Percentiles rank a stretch among this genome's conserved stretches.
phyloP scores from a whole-genome alignment of 2,797 vertebrate species.

The Coreius guichenoti region DNA sequence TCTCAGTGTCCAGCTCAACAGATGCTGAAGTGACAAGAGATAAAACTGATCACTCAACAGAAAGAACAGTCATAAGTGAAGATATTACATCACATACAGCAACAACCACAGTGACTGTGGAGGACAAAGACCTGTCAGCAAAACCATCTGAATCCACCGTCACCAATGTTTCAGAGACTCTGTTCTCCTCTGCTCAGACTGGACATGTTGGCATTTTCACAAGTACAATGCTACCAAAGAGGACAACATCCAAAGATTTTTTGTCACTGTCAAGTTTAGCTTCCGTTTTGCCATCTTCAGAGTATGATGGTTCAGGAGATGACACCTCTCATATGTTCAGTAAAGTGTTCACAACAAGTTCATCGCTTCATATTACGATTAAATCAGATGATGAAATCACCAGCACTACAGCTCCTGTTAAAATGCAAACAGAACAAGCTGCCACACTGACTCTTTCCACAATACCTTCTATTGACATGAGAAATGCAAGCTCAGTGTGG shows the following conservation, averaged over 20 bases:
- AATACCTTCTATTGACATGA: background rate
- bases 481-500: background rate
- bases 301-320: conserved; percentile 44
- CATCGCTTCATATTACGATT: background rate
- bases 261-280: background rate
- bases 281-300: background rate
- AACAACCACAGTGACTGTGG: background rate
- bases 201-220: background rate
- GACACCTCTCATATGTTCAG: conserved; percentile 23
- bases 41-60: background rate
- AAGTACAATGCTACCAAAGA: conserved; percentile 15
- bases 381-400: conserved; percentile 1
- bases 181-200: conserved; percentile 8
- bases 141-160: conserved; percentile 20
- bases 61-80: background rate
- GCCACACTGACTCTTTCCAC: background rate
- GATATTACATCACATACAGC: background rate
- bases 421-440: conserved; percentile 1
- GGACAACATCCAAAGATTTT: conserved; percentile 23
- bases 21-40: fast-evolving
- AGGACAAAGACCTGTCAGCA: background rate
- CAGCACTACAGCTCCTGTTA: background rate
- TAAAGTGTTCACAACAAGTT: background rate
- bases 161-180: conserved; percentile 34
- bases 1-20: background rate